Evolutionary conservation across 30 jellyfish, hydroid and myxozoan species (phyloP).

Genomic region (Turritopsis rubra): DNA sequence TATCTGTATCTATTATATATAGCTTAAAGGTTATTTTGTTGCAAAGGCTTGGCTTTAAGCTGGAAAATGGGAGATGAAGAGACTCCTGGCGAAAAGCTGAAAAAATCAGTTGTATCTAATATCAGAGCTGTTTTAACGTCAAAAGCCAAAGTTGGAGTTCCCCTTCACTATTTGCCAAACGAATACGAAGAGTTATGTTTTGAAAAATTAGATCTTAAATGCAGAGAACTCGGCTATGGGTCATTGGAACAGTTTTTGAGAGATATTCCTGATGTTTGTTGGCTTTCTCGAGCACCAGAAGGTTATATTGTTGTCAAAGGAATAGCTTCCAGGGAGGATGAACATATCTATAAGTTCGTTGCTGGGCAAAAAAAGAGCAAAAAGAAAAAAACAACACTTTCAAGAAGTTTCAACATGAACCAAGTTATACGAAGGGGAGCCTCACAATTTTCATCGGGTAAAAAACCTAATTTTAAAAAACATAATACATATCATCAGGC

Average conservation of each 20-base stretch:
- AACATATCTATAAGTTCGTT: slow-evolving; percentile 56
- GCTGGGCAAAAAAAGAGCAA: slow-evolving; percentile 62
- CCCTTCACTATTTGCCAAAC: slow-evolving; percentile 43
- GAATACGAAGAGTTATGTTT: slow-evolving; percentile 47
- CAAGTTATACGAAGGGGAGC: slow-evolving; percentile 1
- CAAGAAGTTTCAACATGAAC: not conserved
- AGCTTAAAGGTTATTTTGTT: too few species aligned
- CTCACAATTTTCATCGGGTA: slow-evolving; percentile 7
- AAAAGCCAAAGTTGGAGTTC: slow-evolving; percentile 58
- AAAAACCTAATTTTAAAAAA: not conserved
- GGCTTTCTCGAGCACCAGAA: slow-evolving; percentile 12
- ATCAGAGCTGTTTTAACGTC: slow-evolving; percentile 54
- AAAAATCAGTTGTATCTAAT: slow-evolving; percentile 37
- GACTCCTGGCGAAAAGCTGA: slow-evolving; percentile 24
- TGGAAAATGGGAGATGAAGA: slow-evolving; percentile 1
- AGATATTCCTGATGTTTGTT: slow-evolving; percentile 29
- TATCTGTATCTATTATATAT: not conserved
- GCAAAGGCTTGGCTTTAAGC: too few species aligned
- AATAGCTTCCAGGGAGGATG: slow-evolving; percentile 43
- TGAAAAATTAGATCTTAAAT: slow-evolving; percentile 6
- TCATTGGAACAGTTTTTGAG: slow-evolving; percentile 26
- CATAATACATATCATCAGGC: not conserved
- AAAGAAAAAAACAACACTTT: slow-evolving; percentile 6
- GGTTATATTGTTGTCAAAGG: slow-evolving; percentile 63
- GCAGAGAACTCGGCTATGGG: slow-evolving; percentile 29